Evolutionary conservation across 2,113 vertebrate genomes (phyloP).

Genomic region (Diadophis punctatus): DNA sequence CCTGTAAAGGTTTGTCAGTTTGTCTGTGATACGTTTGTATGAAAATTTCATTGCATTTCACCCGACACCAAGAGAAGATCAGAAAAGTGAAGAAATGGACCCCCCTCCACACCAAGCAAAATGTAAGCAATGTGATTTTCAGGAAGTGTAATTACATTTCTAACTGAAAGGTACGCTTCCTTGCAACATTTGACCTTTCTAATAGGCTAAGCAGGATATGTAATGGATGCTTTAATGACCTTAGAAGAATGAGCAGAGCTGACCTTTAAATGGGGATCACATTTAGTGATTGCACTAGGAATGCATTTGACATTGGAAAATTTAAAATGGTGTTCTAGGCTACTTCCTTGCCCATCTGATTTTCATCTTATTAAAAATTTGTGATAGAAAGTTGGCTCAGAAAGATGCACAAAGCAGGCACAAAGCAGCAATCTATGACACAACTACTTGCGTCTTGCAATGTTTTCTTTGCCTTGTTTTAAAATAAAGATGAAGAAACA

Average conservation of each 20-base stretch:
- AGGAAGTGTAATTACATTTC: constrained; percentile 53
- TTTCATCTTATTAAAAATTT: constrained; percentile 15
- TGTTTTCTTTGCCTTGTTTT: not conserved
- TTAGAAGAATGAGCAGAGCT: constrained; percentile 59
- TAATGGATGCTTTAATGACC: constrained; percentile 65
- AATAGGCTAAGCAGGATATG: constrained; percentile 51
- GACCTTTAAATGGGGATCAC: constrained; percentile 57
- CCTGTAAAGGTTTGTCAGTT: not conserved
- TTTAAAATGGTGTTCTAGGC: constrained; percentile 27
- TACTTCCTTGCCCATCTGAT: too few relatives aligned
- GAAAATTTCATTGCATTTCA: constrained; percentile 52
- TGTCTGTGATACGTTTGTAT: constrained; percentile 22
- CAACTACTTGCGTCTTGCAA: not conserved
- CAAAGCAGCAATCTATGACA: not conserved
- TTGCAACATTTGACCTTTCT: constrained; percentile 64
- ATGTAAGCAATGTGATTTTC: constrained; percentile 49
- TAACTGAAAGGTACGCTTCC: constrained; percentile 57
- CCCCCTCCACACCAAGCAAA: not conserved
- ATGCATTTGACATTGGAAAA: constrained; percentile 39
- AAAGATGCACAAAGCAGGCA: not conserved
- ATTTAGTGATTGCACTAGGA: constrained; percentile 34
- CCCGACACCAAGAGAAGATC: not conserved
- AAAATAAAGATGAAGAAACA: not conserved
- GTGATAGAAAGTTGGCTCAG: constrained; percentile 4
- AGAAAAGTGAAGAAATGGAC: not conserved